phyloP scores from a whole-genome alignment of 2,797 vertebrate genomes.

The Iguana delicatissima region DNA sequence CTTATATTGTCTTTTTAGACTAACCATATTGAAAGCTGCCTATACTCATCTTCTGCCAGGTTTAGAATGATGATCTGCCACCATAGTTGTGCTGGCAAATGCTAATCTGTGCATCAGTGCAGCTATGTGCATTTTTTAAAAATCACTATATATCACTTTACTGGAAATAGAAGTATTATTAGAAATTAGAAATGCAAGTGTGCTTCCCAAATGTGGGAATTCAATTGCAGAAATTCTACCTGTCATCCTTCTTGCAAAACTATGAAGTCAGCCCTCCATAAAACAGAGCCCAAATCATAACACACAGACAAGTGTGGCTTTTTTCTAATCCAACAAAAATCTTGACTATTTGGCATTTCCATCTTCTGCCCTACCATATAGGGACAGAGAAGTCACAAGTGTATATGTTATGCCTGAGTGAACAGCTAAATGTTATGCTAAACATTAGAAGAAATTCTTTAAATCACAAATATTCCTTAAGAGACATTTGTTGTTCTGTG shows the following conservation, averaged over 20 bases:
- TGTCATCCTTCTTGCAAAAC: constrained; percentile 20
- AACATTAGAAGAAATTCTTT: constrained; percentile 25
- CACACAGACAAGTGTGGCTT: not conserved
- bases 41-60: not conserved
- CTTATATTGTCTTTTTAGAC: not conserved
- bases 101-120: not conserved
- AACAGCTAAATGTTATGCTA: constrained; percentile 13
- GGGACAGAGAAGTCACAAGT: constrained; percentile 4
- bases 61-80: not conserved
- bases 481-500: not conserved
- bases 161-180: too few species aligned
- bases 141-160: not conserved
- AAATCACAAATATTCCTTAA: not conserved
- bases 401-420: constrained; percentile 11
- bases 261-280: constrained; percentile 34
- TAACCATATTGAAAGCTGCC: too few species aligned
- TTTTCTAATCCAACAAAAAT: not conserved
- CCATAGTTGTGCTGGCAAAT: not conserved
- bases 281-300: constrained; percentile 46
- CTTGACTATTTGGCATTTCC: constrained; percentile 27
- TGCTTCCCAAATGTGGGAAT: not conserved
- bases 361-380: constrained; percentile 22
- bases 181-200: not conserved
- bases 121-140: not conserved
- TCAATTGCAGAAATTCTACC: fast-evolving